phyloP scores from a whole-genome alignment of 2,113 vertebrate species.

The Rhinichthys klamathensis region DNA sequence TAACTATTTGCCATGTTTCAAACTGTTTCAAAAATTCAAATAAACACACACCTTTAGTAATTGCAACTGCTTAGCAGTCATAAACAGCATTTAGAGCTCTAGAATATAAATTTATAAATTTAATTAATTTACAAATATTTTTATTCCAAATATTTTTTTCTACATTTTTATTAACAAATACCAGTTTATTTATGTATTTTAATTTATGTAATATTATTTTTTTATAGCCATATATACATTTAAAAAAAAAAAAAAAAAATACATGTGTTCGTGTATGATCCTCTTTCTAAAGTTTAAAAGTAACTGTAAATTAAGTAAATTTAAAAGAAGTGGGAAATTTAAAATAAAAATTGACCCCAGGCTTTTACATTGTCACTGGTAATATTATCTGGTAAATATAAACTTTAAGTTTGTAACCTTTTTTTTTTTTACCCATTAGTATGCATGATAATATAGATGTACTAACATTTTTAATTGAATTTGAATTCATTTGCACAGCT shows the following conservation, averaged over 20 bases:
- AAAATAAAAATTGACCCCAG: background rate
- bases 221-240: too few species aligned
- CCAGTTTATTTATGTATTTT: too few species aligned
- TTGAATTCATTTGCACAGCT: background rate
- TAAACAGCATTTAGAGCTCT: background rate
- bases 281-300: background rate
- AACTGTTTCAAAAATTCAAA: background rate
- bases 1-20: background rate
- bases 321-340: too few species aligned
- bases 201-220: too few species aligned
- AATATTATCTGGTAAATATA: background rate
- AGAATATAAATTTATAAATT: background rate
- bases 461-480: background rate
- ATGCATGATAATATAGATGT: background rate
- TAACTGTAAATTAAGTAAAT: too few species aligned
- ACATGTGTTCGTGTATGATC: background rate
- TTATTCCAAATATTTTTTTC: too few species aligned
- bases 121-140: background rate
- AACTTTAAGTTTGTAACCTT: background rate
- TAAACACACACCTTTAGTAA: background rate
- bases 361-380: background rate
- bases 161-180: too few species aligned
- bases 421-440: background rate
- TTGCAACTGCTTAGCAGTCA: background rate
- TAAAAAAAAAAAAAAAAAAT: too few species aligned